Base-by-base conservation (phyloP, 2,113 vertebrate species). In the Cololabis saira region DNA sequence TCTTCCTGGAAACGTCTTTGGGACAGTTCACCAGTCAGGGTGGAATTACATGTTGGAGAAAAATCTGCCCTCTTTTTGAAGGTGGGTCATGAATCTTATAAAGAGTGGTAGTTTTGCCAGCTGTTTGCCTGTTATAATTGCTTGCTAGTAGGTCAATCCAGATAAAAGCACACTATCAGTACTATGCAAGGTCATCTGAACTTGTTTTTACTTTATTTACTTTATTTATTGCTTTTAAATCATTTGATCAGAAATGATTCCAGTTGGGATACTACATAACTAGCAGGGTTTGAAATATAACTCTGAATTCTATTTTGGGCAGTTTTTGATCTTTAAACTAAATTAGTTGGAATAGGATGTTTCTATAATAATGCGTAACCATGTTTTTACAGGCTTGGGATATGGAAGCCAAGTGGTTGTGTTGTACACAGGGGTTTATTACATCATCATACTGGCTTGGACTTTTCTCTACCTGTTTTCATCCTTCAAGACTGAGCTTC, bases 391-490 rank as follows among this genome's bases (percentile, higher is more conserved):
- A 94, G 93, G 91, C 44, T 61, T 94, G 43, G 93, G 92, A 40
- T 93, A 92, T 33, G 92, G 92, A 33, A 89, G 90, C 57, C 93
- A 93, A 63, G 78, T 94, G 37, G 80, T 93, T 55, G 78, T 92
- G 71, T 82, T 93, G 41, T 93, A 94, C 78, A 87, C 87, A 18
- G 90, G 89, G 15, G 62, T 92, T 51, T 93, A 93, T 77, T 98
- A 98, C 89, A 97, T 98, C 83, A 54, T 99, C 43, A 97, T 99
- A 68, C 90, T 98, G 90, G 96, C 97, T 50, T 99, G 97, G 96
- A 88, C 96, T 3, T 92, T 97, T 79, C 96, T 98, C 82, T 98
- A 96, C 90, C 92, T 99, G 82, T 96, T 97, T 81, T 96, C 91
- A 67, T 98, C 95, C 0, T 96, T 98, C 86, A 94, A 84, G 22